Percentiles rank a stretch among this genome's conserved stretches.
Evolutionary conservation across 2,113 vertebrate genomes (phyloP).

Genomic region (Periophthalmodon schlosseri): DNA sequence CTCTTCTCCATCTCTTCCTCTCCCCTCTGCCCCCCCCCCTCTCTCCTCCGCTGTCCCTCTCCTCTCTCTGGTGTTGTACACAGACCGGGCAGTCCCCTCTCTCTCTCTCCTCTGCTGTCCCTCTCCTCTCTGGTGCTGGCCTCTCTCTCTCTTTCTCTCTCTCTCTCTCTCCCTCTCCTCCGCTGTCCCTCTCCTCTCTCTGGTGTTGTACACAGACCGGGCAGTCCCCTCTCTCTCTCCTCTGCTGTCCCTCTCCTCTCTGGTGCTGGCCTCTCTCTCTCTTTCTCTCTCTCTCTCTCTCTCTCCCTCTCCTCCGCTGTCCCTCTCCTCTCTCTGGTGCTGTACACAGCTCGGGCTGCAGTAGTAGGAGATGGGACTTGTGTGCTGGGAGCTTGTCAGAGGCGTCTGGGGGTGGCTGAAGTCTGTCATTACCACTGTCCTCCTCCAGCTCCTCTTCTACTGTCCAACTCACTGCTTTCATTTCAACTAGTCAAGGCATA

Average conservation of each 20-base stretch:
- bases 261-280: neutral
- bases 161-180: neutral
- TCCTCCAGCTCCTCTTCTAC: slow-evolving; percentile 43
- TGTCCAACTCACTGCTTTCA: slow-evolving; percentile 37
- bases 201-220: too few species aligned
- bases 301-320: neutral
- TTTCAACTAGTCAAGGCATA: neutral
- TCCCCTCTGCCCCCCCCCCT: too few species aligned
- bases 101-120: too few species aligned
- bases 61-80: too few species aligned
- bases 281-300: neutral
- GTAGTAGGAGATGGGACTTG: slow-evolving; percentile 32
- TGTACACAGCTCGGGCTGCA: slow-evolving; percentile 34
- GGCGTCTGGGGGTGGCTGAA: slow-evolving; percentile 50
- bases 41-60: too few species aligned
- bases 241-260: neutral
- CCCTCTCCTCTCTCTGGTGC: slow-evolving; percentile 17
- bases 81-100: too few species aligned
- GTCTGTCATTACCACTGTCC: slow-evolving; percentile 54
- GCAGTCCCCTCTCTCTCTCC: too few species aligned
- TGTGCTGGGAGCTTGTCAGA: slow-evolving; percentile 58
- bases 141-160: neutral
- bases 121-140: too few species aligned
- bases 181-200: too few species aligned
- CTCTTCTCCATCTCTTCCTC: neutral